Conservation (phyloP, 2,113 vertebrate species). For the Eudyptes chrysolophus region DNA sequence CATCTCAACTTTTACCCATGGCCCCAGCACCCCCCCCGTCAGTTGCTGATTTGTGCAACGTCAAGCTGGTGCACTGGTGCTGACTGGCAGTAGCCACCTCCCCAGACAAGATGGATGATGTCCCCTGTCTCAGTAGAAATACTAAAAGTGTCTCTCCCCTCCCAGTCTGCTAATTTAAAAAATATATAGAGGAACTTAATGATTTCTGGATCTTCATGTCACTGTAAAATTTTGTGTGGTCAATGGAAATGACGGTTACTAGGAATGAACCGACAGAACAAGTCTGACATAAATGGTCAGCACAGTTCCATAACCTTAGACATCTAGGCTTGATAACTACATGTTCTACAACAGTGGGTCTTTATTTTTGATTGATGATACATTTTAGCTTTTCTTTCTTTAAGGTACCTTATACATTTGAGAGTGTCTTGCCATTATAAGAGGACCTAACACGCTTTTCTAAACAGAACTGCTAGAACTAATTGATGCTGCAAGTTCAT, state of each 20-base stretch:
- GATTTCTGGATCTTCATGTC: background rate
- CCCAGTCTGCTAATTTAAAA: background rate
- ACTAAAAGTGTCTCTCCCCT: background rate
- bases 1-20: background rate
- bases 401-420: background rate
- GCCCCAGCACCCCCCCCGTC: too few species aligned
- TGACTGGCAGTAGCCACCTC: background rate
- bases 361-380: background rate
- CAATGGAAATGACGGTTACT: background rate
- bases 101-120: background rate
- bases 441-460: background rate
- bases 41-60: background rate
- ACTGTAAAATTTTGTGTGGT: background rate
- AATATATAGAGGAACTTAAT: background rate
- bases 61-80: background rate
- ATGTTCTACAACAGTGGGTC: background rate
- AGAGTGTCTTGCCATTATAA: background rate
- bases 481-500: background rate
- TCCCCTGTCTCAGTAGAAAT: background rate
- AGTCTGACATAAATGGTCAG: background rate
- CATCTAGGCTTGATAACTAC: background rate
- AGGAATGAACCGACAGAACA: background rate
- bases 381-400: background rate
- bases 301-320: background rate
- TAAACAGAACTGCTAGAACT: background rate